Conservation (phyloP, 92 coral and sea anemone genomes). For the Paragorgia papillata region DNA sequence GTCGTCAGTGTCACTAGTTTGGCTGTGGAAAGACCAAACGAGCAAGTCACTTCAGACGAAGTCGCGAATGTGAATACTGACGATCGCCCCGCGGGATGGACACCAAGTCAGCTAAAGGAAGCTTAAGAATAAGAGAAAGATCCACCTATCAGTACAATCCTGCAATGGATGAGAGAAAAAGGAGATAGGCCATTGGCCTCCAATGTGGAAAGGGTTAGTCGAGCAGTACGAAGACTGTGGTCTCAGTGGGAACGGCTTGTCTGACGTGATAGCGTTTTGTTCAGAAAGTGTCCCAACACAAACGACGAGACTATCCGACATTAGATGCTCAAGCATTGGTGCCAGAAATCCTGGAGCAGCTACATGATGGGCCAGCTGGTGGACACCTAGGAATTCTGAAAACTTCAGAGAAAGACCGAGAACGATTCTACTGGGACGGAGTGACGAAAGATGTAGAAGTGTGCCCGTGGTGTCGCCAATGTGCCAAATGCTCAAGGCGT, state of each 20-base stretch:
- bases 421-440: too few relatives aligned
- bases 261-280: slow-evolving; percentile 13
- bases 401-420: slow-evolving; percentile 48
- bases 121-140: slow-evolving; percentile 4
- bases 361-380: slow-evolving; percentile 28
- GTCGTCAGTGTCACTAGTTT: too few relatives aligned
- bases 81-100: too few relatives aligned
- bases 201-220: neutral
- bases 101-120: too few relatives aligned
- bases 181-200: neutral
- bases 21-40: too few relatives aligned
- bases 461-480: too few relatives aligned
- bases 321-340: neutral
- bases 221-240: too few relatives aligned
- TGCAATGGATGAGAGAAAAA: neutral
- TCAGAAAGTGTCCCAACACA: neutral
- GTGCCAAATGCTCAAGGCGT: too few relatives aligned
- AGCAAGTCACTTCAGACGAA: too few relatives aligned
- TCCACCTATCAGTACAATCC: neutral
- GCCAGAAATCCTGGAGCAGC: neutral
- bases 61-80: neutral
- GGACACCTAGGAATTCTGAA: slow-evolving; percentile 33
- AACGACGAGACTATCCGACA: neutral
- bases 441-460: too few relatives aligned
- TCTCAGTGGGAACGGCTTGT: too few relatives aligned